Percentiles rank a stretch among this genome's conserved stretches.
Evolutionary conservation across 2,888 invertebrate genomes (phyloP).

Genomic region (Polymixis lichenea): DNA sequence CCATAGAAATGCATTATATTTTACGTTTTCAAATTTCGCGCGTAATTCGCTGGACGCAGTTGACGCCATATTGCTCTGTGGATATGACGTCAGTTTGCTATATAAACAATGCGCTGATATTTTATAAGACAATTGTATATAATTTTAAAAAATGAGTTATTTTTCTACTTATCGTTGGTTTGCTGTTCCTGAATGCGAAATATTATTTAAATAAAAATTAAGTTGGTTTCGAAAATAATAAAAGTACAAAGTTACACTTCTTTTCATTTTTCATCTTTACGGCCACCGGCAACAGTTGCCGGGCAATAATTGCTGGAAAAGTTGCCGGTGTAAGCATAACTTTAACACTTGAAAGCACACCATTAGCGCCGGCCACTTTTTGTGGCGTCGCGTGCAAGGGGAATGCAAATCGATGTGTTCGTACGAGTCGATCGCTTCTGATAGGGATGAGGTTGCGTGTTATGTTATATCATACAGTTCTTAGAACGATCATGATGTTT

Average conservation of each 20-base stretch:
- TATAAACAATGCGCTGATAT: too few relatives aligned
- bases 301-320: background rate
- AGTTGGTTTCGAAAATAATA: too few relatives aligned
- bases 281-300: slow-evolving; percentile 7
- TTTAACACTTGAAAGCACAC: slow-evolving; percentile 62
- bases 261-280: background rate
- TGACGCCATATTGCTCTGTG: too few relatives aligned
- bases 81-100: too few relatives aligned
- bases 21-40: too few relatives aligned
- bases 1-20: too few relatives aligned
- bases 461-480: slow-evolving; percentile 38
- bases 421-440: slow-evolving; percentile 37
- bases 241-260: background rate
- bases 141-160: too few relatives aligned
- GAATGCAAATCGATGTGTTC: slow-evolving; percentile 52
- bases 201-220: too few relatives aligned
- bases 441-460: slow-evolving; percentile 41
- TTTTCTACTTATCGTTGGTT: too few relatives aligned
- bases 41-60: too few relatives aligned
- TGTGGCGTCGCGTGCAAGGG: slow-evolving; percentile 61
- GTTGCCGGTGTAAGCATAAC: slow-evolving; percentile 19
- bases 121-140: too few relatives aligned
- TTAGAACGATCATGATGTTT: background rate
- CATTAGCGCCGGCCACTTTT: slow-evolving; percentile 61
- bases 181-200: too few relatives aligned